Evolutionary conservation across 1,140 invertebrate species (phyloP).

Genomic region (Tetraneura akinire): DNA sequence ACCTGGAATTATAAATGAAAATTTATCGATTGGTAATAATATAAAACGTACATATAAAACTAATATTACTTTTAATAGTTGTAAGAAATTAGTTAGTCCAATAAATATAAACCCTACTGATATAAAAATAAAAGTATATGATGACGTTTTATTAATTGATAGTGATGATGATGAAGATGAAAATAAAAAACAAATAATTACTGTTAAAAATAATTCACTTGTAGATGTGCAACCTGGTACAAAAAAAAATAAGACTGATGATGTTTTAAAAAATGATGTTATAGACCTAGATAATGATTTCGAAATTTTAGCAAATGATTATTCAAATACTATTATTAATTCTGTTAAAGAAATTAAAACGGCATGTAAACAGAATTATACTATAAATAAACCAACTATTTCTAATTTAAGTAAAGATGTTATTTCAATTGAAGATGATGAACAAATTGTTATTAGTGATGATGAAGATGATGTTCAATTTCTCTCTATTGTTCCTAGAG

Average conservation of each 20-base stretch:
- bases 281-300: slow-evolving; percentile 13
- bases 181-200: not conserved
- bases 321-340: not conserved
- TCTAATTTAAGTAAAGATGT: not conserved
- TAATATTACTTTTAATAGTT: not conserved
- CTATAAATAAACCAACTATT: not conserved
- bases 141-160: not conserved
- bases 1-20: no score
- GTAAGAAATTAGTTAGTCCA: not conserved
- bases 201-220: no score
- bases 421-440: slow-evolving; percentile 37
- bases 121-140: not conserved
- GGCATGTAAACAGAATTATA: not conserved
- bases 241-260: no score
- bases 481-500: not conserved
- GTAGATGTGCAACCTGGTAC: no score
- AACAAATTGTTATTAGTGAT: slow-evolving; percentile 38
- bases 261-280: slow-evolving; percentile 11
- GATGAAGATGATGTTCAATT: slow-evolving; percentile 34
- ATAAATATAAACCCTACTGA: not conserved
- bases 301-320: not conserved
- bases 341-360: not conserved
- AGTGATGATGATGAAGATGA: slow-evolving; percentile 12
- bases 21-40: no score
- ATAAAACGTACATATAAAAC: no score